These are phyloP conservation scores for Epirrhoe alternata DNA, from an alignment of 2,888 invertebrate genomes.

Conservation along the genomic window DNA sequence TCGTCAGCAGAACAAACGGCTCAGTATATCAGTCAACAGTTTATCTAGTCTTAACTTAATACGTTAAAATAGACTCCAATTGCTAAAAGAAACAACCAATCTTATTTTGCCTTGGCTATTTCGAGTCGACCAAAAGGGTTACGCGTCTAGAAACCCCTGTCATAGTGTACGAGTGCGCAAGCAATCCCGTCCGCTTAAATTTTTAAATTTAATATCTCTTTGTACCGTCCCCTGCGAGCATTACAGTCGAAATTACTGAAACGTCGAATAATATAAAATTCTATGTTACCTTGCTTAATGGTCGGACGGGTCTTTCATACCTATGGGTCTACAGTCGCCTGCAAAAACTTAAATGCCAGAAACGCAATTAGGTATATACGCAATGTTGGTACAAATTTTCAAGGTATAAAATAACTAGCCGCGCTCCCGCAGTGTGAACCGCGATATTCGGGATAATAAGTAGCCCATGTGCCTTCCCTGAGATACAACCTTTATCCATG, in stretches of 20 bases:
- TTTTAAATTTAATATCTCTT: conserved; percentile 80
- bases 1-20: too few species aligned
- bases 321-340: conserved; percentile 23
- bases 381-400: too few species aligned
- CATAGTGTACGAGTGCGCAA: conserved; percentile 37
- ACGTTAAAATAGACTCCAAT: too few species aligned
- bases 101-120: conserved; percentile 9
- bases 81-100: conserved; percentile 1
- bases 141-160: neutral
- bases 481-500: too few species aligned
- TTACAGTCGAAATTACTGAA: conserved; percentile 67
- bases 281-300: conserved; percentile 51
- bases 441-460: too few species aligned
- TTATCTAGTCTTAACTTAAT: too few species aligned
- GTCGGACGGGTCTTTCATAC: conserved; percentile 42
- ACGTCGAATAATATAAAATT: conserved; percentile 62
- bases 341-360: neutral
- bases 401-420: too few species aligned
- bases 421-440: too few species aligned
- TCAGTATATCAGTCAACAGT: too few species aligned
- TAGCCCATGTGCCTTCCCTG: too few species aligned
- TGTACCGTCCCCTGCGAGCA: conserved; percentile 63
- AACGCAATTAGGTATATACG: neutral
- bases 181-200: conserved; percentile 67
- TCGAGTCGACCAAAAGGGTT: neutral